Percentiles rank a stretch among this genome's conserved stretches.
These are phyloP conservation scores for Zootermopsis nevadensis DNA, from an alignment of 2,888 invertebrate species.

Conservation along the genomic window DNA sequence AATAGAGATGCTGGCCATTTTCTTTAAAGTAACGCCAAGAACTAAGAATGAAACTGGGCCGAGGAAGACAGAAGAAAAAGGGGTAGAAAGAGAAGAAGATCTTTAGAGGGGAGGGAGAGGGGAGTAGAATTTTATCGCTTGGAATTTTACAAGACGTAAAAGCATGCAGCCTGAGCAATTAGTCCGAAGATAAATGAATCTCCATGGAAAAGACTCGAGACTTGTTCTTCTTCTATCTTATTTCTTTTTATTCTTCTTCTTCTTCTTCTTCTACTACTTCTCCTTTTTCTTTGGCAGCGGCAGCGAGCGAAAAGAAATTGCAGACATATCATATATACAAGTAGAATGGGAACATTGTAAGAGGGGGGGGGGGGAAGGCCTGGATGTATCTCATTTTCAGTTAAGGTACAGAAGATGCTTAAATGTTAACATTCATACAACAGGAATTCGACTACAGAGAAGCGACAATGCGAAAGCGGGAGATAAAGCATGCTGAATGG, in stretches of 20 bases:
- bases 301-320: slow-evolving; percentile 32
- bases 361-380: neutral
- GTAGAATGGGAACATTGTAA: slow-evolving; percentile 16
- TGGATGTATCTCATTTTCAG: neutral
- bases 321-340: slow-evolving; percentile 35
- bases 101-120: slow-evolving; percentile 25
- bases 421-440: neutral
- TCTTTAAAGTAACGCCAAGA: slow-evolving; percentile 43
- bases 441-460: too few relatives aligned
- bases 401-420: neutral
- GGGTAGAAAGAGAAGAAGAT: slow-evolving; percentile 11
- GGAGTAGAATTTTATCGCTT: slow-evolving; percentile 46
- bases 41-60: slow-evolving; percentile 43
- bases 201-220: slow-evolving; percentile 47
- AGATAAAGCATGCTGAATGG: too few relatives aligned
- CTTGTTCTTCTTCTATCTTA: slow-evolving; percentile 35
- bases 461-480: too few relatives aligned
- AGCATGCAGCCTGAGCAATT: slow-evolving; percentile 51
- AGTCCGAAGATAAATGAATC: slow-evolving; percentile 53
- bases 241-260: slow-evolving; percentile 9
- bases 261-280: slow-evolving; percentile 39
- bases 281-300: slow-evolving; percentile 41
- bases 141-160: slow-evolving; percentile 51
- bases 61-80: slow-evolving; percentile 44
- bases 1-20: slow-evolving; percentile 41